Percentiles rank a stretch among this genome's conserved stretches.
phyloP scores from a whole-genome alignment of 2,888 invertebrate genomes.

The Philereme vetulata region DNA sequence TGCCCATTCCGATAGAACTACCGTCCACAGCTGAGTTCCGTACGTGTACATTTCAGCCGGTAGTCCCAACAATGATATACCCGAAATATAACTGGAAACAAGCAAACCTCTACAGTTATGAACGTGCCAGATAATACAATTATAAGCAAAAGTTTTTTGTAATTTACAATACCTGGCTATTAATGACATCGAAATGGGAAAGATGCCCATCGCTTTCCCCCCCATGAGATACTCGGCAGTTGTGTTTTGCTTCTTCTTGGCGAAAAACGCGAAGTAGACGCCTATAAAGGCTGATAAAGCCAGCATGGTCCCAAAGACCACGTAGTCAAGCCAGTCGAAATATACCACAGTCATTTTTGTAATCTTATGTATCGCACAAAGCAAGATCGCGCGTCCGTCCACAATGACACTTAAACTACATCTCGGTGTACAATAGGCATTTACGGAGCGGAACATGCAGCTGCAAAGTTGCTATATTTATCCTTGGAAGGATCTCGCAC shows the following conservation, averaged over 20 bases:
- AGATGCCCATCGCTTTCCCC: conserved; percentile 90
- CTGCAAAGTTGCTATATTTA: conserved; percentile 67
- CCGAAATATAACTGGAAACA: conserved; percentile 87
- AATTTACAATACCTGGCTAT: conserved; percentile 86
- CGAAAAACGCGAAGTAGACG: conserved; percentile 88
- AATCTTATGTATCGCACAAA: conserved; percentile 9
- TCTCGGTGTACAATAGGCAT: conserved; percentile 64
- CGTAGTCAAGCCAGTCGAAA: conserved; percentile 86
- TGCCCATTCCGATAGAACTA: conserved; percentile 85
- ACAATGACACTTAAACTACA: conserved; percentile 58
- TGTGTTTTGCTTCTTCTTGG: conserved; percentile 87
- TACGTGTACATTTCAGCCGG: conserved; percentile 91
- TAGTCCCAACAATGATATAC: conserved; percentile 88
- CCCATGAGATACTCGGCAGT: conserved; percentile 89
- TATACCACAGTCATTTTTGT: conserved; percentile 65
- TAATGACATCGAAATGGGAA: conserved; percentile 90
- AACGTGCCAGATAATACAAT: not conserved
- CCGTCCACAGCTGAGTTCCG: conserved; percentile 88
- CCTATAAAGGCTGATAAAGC: conserved; percentile 87
- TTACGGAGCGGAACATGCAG: conserved; percentile 63
- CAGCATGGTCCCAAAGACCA: conserved; percentile 87
- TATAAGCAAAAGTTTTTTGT: not conserved
- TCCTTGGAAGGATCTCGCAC: conserved; percentile 69
- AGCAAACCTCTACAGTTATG: not conserved
- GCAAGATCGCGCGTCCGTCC: conserved; percentile 58